Evolutionary conservation across 2,113 vertebrate genomes (phyloP), one percentile per base, ranked within the genome.

Genomic region (Ceyx cyanopectus): DNA sequence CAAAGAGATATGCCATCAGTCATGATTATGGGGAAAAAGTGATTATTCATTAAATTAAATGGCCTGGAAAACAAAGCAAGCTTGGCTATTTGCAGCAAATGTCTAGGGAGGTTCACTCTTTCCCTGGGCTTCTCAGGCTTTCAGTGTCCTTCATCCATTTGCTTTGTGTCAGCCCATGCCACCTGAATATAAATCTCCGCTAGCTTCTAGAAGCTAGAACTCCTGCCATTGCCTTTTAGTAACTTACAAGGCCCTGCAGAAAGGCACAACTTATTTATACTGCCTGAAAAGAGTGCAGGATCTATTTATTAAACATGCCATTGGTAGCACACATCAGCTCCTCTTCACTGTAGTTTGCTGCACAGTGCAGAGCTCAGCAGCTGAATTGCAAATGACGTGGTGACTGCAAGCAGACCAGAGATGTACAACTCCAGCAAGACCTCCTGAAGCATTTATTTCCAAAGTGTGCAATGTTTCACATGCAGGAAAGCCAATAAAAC

Each of bases 41-140:
- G 32, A 73, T 87, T 85, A 78, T 82, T 92, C 50, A 50, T 88
- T 91, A 81, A 81, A 80, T 48, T 70, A 79, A 93, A 93, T 76
- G 40, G 57, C 9, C 73, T 84, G 75, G 62, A 85, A 94, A 92
- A 74, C 72, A 89, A 95, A 94, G 66, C 61, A 90, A 88, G 56
- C 23, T 57, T 77, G 48, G 40, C 23, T 92, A 46, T 92, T 90
- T 69, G 73, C 62, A 93, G 60, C 21, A 87, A 73, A 46, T 24
- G 7, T 45, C n/a, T 62, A 61, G 12, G 70, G 73, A 92, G 32
- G 34, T 46, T 85, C n/a, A 10, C 17, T 50, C 10, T 56, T 63
- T 51, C 56, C 48, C 68, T 56, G 34, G 76, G 34, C 16, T 89
- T 65, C 45, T 89, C 69, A 83, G 67, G 41, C 14, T 84, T 90